Conservation (phyloP, 1,140 invertebrate species). For the Phymorhynchus buccinoides region DNA sequence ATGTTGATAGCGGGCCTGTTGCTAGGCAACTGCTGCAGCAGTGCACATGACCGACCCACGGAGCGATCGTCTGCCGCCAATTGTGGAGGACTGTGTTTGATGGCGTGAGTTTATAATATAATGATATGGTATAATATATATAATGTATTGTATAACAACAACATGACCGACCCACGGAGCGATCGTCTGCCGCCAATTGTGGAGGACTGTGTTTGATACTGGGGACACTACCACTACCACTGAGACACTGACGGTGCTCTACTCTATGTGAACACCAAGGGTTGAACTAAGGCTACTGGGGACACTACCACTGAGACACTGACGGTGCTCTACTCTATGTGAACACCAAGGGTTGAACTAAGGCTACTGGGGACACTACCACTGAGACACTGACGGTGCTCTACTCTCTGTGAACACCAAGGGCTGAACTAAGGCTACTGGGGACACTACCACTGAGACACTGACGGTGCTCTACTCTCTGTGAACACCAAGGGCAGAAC, state of each 20-base stretch:
- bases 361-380: neutral
- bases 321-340: too few species aligned
- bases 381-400: neutral
- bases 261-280: too few species aligned
- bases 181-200: too few species aligned
- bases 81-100: slow-evolving; percentile 54
- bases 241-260: too few species aligned
- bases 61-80: slow-evolving; percentile 51
- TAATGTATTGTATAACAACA: too few species aligned
- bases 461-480: neutral
- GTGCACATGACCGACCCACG: slow-evolving; percentile 39
- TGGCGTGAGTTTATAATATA: slow-evolving; percentile 47
- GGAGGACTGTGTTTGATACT: too few species aligned
- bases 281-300: neutral
- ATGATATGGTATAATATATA: too few species aligned
- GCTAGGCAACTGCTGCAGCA: slow-evolving; percentile 85
- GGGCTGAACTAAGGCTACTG: neutral
- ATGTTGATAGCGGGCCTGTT: slow-evolving; percentile 83
- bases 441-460: neutral
- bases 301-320: too few species aligned
- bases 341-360: neutral
- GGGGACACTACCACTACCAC: too few species aligned
- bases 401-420: neutral
- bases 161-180: too few species aligned
- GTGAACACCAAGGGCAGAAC: too few species aligned